These are phyloP conservation scores for Labia minor DNA, from an alignment of 2,888 invertebrate genomes.

Conservation along the genomic window DNA sequence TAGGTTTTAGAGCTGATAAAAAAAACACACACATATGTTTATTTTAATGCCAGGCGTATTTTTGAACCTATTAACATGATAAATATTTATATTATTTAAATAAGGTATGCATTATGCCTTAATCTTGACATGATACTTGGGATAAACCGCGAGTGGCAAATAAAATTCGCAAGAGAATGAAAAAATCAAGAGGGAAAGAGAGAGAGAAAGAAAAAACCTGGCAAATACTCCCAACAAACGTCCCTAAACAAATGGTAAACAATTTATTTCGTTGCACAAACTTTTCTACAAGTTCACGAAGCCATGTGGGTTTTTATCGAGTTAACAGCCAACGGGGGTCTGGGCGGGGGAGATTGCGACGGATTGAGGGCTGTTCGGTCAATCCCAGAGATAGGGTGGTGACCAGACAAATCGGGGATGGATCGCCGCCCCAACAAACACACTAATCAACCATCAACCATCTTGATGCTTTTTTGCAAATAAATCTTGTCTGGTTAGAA, in stretches of 20 bases:
- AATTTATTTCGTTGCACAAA: slow-evolving; percentile 1
- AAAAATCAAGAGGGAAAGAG: not conserved
- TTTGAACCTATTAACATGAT: not conserved
- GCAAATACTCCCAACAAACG: not conserved
- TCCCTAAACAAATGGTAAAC: not conserved
- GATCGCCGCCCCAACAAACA: not conserved
- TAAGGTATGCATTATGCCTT: not conserved
- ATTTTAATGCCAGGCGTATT: not conserved
- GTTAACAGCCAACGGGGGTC: not conserved
- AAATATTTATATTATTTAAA: slow-evolving; percentile 13
- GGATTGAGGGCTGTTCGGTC: not conserved
- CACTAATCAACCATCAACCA: slow-evolving; percentile 13
- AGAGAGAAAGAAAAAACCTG: not conserved
- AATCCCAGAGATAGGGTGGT: not conserved
- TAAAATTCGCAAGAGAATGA: not conserved
- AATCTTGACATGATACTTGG: slow-evolving; percentile 8
- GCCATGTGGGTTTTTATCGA: slow-evolving; percentile 8
- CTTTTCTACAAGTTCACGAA: slow-evolving; percentile 13
- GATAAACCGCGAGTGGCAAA: slow-evolving; percentile 1
- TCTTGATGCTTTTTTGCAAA: slow-evolving; percentile 2
- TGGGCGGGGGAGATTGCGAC: not conserved
- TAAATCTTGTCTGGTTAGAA: not conserved
- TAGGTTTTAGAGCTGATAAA: too few relatives aligned
- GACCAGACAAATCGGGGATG: not conserved
- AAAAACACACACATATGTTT: too few relatives aligned